Conservation (phyloP, 2,888 invertebrate genomes). For the Rotaria magnacalcarata region DNA sequence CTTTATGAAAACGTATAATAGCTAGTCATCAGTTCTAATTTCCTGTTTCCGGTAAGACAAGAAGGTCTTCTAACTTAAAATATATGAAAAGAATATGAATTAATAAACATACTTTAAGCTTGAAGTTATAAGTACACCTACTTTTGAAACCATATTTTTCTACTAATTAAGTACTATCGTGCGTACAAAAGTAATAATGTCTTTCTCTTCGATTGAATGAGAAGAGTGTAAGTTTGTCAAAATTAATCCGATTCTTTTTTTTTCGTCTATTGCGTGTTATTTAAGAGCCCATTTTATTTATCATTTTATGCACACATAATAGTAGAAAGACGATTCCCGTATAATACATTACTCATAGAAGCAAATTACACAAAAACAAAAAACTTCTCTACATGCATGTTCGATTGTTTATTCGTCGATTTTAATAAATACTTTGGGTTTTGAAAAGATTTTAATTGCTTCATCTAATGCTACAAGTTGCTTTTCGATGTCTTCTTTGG, state of each 20-base stretch:
- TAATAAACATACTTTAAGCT: not conserved
- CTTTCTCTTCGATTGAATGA: too few relatives aligned
- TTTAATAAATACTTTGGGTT: slow-evolving; percentile 73
- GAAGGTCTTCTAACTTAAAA: not conserved
- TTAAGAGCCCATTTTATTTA: too few relatives aligned
- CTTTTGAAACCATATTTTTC: too few relatives aligned
- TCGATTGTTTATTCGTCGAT: slow-evolving; percentile 41
- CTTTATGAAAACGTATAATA: not conserved
- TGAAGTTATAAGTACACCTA: not conserved
- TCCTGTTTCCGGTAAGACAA: not conserved
- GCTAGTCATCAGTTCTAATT: not conserved
- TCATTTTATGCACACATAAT: too few relatives aligned
- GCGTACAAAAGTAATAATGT: not conserved
- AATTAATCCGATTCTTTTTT: not conserved
- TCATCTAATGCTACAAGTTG: slow-evolving; percentile 78
- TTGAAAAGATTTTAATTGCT: slow-evolving; percentile 81
- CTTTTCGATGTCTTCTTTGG: slow-evolving; percentile 78
- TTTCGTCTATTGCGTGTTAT: too few relatives aligned
- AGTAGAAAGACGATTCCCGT: not conserved
- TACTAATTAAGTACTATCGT: not conserved
- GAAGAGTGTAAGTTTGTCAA: too few relatives aligned
- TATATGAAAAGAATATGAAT: not conserved
- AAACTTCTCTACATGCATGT: not conserved
- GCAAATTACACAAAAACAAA: not conserved
- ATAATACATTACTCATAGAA: not conserved